Evolutionary conservation across 2,113 vertebrate species (phyloP).

Genomic region (Chlamydotis undulata): DNA sequence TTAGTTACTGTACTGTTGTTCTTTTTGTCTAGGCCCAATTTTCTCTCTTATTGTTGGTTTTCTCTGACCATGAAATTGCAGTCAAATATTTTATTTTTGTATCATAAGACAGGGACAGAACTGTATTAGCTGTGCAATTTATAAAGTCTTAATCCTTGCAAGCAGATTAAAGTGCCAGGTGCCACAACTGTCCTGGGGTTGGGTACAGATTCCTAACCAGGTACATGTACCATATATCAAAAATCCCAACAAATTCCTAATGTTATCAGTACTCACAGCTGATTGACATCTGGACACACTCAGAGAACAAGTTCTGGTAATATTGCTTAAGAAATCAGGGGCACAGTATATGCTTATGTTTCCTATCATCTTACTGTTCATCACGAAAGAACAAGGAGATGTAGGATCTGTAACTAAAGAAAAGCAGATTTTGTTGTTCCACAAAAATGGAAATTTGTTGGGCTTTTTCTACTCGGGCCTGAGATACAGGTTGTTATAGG

Average conservation of each 20-base stretch:
- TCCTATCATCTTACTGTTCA: neutral
- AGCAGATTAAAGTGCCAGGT: neutral
- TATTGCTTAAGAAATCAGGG: neutral
- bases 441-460: neutral
- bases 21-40: neutral
- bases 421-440: neutral
- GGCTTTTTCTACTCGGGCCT: neutral
- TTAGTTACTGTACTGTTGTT: neutral
- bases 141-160: neutral
- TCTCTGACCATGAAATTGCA: neutral
- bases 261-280: neutral
- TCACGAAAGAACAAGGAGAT: neutral
- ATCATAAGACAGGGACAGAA: neutral
- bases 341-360: neutral
- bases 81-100: neutral
- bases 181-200: neutral
- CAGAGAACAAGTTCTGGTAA: neutral
- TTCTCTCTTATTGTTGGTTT: neutral
- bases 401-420: neutral
- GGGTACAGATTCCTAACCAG: neutral
- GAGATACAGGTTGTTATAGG: neutral
- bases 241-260: neutral
- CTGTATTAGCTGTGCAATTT: neutral
- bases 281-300: neutral
- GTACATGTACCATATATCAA: neutral